These are phyloP conservation scores for Charina bottae DNA, from an alignment of 2,113 vertebrate species.

Conservation along the genomic window DNA sequence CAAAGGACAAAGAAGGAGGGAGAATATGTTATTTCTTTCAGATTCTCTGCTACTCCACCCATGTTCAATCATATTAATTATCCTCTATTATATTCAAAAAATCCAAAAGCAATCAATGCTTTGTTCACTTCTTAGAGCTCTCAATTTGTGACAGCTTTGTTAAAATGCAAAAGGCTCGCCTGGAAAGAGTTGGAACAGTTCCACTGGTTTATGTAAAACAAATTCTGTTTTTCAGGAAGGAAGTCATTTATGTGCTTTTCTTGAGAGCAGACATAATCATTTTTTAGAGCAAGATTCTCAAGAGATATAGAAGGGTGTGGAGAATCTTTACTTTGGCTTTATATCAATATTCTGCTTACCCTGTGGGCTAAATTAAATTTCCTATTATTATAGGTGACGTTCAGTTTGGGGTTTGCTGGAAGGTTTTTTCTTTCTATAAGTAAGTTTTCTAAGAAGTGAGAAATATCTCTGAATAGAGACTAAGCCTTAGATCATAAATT, in stretches of 20 bases:
- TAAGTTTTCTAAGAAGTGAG: slow-evolving; percentile 47
- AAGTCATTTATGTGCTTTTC: slow-evolving; percentile 42
- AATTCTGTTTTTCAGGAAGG: slow-evolving; percentile 62
- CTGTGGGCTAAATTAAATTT: not conserved
- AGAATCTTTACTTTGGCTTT: slow-evolving; percentile 42
- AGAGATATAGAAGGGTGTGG: slow-evolving; percentile 58
- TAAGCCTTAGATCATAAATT: too few relatives aligned
- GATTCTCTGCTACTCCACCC: not conserved
- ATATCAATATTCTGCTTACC: not conserved
- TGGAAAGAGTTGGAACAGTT: slow-evolving; percentile 19
- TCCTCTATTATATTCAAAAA: not conserved
- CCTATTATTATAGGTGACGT: not conserved
- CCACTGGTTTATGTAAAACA: not conserved
- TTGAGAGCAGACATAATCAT: slow-evolving; percentile 1
- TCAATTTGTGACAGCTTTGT: not conserved
- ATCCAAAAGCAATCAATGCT: not conserved
- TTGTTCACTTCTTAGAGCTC: not conserved
- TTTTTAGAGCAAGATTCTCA: slow-evolving; percentile 1
- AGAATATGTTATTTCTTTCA: slow-evolving; percentile 4
- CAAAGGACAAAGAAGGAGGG: not conserved
- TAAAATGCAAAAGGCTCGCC: too few relatives aligned
- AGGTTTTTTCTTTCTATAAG: rapidly evolving
- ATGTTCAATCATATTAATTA: rapidly evolving
- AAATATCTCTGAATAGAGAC: slow-evolving; percentile 23
- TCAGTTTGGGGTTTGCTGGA: slow-evolving; percentile 7